These are phyloP conservation scores for Prietella phreatophila DNA, from an alignment of 2,113 vertebrate genomes.

Conservation along the genomic window DNA sequence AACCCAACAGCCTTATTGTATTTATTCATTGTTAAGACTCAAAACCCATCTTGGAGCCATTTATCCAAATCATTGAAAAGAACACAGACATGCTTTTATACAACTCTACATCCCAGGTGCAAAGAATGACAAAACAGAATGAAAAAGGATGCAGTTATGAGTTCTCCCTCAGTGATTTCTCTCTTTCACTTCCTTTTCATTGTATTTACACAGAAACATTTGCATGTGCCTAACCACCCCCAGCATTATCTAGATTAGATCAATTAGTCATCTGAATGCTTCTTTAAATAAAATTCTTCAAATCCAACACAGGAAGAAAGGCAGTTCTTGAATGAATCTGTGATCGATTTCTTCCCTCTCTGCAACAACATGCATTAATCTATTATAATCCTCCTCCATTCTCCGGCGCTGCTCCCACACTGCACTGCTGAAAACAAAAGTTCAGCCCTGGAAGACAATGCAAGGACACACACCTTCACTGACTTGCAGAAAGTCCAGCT, in stretches of 20 bases:
- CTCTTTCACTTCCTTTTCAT: constrained; percentile 1
- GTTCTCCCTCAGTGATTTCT: neutral
- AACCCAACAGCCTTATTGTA: too few species aligned
- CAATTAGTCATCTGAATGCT: neutral
- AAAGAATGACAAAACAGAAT: constrained; percentile 42
- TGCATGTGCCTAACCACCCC: neutral
- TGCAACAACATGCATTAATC: constrained; percentile 21
- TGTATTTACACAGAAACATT: neutral
- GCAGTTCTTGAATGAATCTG: neutral
- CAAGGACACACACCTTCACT: constrained; percentile 23
- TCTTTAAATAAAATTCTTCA: neutral
- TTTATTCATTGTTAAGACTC: neutral
- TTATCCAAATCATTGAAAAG: neutral
- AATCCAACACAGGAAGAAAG: constrained; percentile 8
- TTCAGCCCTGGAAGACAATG: constrained; percentile 34
- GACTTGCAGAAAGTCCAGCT: constrained; percentile 34
- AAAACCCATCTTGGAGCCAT: neutral
- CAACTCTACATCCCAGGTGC: neutral
- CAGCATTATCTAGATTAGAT: neutral
- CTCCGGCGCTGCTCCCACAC: neutral
- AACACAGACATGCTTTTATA: neutral
- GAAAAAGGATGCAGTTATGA: neutral
- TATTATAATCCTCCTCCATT: constrained; percentile 35
- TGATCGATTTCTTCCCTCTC: constrained; percentile 29
- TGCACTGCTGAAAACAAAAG: constrained; percentile 1